Evolutionary conservation across 2,888 invertebrate genomes (phyloP).

Genomic region (Leucozona laternaria): DNA sequence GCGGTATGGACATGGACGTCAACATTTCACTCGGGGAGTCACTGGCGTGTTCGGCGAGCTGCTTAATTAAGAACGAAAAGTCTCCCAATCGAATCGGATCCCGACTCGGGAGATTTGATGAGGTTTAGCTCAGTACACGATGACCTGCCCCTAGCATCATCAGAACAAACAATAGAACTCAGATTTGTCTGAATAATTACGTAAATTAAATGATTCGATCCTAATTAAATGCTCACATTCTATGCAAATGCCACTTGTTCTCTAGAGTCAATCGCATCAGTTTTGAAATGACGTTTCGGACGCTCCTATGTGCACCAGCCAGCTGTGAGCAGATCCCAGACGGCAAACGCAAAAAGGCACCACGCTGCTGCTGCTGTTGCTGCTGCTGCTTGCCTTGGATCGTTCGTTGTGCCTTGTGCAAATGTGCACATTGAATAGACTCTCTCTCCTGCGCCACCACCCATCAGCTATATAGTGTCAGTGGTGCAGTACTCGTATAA

Average conservation of each 20-base stretch:
- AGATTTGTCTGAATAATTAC: constrained; percentile 69
- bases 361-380: constrained; percentile 6
- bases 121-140: constrained; percentile 52
- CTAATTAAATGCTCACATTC: constrained; percentile 68
- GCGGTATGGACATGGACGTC: neutral
- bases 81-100: constrained; percentile 47
- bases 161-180: constrained; percentile 52
- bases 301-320: constrained; percentile 23
- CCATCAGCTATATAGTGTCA: neutral
- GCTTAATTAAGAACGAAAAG: constrained; percentile 51
- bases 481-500: neutral
- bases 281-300: constrained; percentile 28
- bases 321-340: constrained; percentile 43
- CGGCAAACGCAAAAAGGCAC: constrained; percentile 52
- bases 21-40: constrained; percentile 4
- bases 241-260: constrained; percentile 57
- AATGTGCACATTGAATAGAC: constrained; percentile 41
- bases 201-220: constrained; percentile 74
- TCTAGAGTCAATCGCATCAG: constrained; percentile 28
- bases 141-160: constrained; percentile 61
- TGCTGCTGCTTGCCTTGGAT: constrained; percentile 63
- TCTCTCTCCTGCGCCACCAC: neutral
- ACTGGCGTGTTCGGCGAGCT: constrained; percentile 15
- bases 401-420: too few species aligned
- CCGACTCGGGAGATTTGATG: constrained; percentile 34